Evolutionary conservation across 2,797 vertebrate genomes (phyloP), one percentile per base, ranked within the genome.

Genomic region (Chiroxiphia lanceolata): DNA sequence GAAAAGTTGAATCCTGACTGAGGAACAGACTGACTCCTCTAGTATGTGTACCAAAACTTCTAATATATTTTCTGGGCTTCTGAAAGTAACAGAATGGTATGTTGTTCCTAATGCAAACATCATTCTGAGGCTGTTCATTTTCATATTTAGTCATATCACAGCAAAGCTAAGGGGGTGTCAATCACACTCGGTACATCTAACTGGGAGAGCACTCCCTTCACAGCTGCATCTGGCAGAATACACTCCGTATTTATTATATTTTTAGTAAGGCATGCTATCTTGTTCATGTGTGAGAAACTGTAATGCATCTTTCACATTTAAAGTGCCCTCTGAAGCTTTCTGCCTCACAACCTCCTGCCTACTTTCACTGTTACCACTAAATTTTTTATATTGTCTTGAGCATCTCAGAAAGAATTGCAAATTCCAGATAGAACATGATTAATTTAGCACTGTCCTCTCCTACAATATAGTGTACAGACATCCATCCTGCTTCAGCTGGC

Each of bases 381-480:
- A 99, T 99, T 99, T 99, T 99, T 99, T 97, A 99, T 99, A 98
- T 83, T 96, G 97, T 99, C 98, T 98, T 98, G 97, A 98, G 98
- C 98, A 98, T 99, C 98, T 99, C 99, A 98, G 98, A 99, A 98
- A 99, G 99, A 99, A 99, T 99, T 99, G 97, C 97, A 98, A 99
- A 99, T 99, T 99, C 98, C 98, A 98, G 98, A 98, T 98, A 98
- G 98, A 98, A 98, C 98, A 99, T 99, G 98, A 99, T 99, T 99
- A 99, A 99, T 99, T 99, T 98, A 99, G 95, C 83, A 97, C 98
- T 89, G 95, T 96, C 97, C 71, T 97, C 95, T 98, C 94, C 94
- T 98, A 98, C 98, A 96, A 97, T 98, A 98, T 96, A 95, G 91
- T 97, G 97, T 94, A 98, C 97, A 98, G 98, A 97, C 40, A 65